Conservation (phyloP, 2,113 vertebrate genomes). For the Nerophis lumbriciformis region DNA sequence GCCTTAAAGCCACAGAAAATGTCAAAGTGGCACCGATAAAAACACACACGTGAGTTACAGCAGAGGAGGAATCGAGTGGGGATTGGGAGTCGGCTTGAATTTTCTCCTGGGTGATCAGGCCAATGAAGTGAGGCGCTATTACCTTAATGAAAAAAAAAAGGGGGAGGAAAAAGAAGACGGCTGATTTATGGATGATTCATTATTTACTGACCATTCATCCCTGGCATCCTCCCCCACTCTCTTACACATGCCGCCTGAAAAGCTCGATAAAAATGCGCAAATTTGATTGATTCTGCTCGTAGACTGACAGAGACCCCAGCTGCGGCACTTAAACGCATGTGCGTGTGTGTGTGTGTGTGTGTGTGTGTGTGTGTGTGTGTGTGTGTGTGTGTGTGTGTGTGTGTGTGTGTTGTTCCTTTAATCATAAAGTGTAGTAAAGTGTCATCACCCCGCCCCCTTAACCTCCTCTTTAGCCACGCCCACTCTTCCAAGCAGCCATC, state of each 20-base stretch:
- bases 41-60: constrained; percentile 3
- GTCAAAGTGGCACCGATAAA: constrained; percentile 28
- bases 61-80: neutral
- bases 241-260: constrained; percentile 52
- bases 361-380: constrained; percentile 28
- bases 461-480: constrained; percentile 27
- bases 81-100: constrained; percentile 24
- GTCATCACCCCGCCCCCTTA: constrained; percentile 27
- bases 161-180: constrained; percentile 18
- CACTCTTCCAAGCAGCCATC: constrained; percentile 26
- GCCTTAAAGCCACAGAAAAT: constrained; percentile 15
- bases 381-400: constrained; percentile 27
- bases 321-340: constrained; percentile 56
- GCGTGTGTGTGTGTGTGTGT: neutral
- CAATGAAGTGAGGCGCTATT: constrained; percentile 45
- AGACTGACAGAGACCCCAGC: constrained; percentile 68
- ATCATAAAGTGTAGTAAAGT: constrained; percentile 55
- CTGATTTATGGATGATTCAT: constrained; percentile 75
- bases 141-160: constrained; percentile 52
- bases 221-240: constrained; percentile 7
- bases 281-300: constrained; percentile 77
- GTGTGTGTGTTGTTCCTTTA: constrained; percentile 37
- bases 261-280: constrained; percentile 72
- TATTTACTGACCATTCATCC: constrained; percentile 69
- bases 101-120: constrained; percentile 26